Evolutionary conservation across 2,888 invertebrate species (phyloP).

Genomic region (Mimachlamys varia): DNA sequence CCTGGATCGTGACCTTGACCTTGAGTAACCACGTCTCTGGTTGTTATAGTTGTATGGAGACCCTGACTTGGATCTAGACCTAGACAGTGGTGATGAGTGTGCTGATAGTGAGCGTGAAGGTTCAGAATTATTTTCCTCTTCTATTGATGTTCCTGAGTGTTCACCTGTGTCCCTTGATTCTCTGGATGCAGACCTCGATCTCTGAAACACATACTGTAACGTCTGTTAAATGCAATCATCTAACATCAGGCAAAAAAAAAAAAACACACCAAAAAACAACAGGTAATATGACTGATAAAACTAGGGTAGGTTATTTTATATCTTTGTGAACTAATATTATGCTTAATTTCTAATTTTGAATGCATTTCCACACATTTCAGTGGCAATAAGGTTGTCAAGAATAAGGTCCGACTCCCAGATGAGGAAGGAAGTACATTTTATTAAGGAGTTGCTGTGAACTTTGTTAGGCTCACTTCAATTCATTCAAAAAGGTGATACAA

Average conservation of each 20-base stretch:
- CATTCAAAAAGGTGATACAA: too few relatives aligned
- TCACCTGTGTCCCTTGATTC: slow-evolving; percentile 36
- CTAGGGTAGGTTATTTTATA: too few relatives aligned
- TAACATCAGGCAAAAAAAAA: not conserved
- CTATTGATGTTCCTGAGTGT: slow-evolving; percentile 22
- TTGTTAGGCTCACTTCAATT: too few relatives aligned
- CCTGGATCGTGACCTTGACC: slow-evolving; percentile 39
- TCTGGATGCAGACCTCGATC: slow-evolving; percentile 39
- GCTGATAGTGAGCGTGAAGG: not conserved
- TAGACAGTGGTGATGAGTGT: not conserved
- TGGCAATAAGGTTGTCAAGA: too few relatives aligned
- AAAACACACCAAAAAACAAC: too few relatives aligned
- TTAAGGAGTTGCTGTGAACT: too few relatives aligned
- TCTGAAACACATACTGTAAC: not conserved
- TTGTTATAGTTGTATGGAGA: slow-evolving; percentile 21
- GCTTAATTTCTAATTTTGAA: too few relatives aligned
- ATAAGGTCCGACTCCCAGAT: too few relatives aligned
- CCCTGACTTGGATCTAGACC: not conserved
- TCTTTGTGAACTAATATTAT: too few relatives aligned
- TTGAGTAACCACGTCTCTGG: not conserved
- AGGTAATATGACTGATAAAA: too few relatives aligned
- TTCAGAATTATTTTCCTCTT: not conserved
- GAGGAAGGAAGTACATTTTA: too few relatives aligned
- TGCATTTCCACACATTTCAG: too few relatives aligned
- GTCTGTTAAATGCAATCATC: not conserved